These are phyloP conservation scores for Calameuta filiformis DNA, from an alignment of 2,888 invertebrate genomes.

Conservation along the genomic window DNA sequence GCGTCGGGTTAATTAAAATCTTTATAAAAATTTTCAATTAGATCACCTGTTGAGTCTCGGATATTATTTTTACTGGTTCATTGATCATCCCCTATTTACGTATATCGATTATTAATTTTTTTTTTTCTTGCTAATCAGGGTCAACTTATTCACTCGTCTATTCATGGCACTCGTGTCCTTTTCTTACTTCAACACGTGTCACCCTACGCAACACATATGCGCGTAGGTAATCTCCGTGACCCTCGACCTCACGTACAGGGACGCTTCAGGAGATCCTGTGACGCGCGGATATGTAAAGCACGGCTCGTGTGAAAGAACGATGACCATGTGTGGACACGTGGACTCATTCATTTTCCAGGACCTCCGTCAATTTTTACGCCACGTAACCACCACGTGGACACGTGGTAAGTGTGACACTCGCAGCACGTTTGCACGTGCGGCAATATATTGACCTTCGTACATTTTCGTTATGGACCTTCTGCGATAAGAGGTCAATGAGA, in stretches of 20 bases:
- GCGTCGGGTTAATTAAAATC: background rate
- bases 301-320: background rate
- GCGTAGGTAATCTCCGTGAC: background rate
- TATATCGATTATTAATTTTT: background rate
- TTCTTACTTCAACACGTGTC: background rate
- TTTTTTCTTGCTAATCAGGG: background rate
- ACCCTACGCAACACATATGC: background rate
- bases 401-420: slow-evolving; percentile 10
- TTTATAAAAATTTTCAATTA: background rate
- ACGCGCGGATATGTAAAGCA: background rate
- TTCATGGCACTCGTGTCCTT: background rate
- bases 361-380: slow-evolving; percentile 31
- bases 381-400: slow-evolving; percentile 24
- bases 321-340: background rate
- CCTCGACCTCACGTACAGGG: background rate
- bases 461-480: background rate
- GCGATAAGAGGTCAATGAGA: background rate
- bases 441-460: background rate
- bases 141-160: background rate
- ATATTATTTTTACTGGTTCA: background rate
- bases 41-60: background rate
- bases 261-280: background rate
- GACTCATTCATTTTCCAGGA: slow-evolving; percentile 34
- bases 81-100: background rate
- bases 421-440: background rate